Percentiles rank a stretch among this genome's conserved stretches.
These are phyloP conservation scores for Podilymbus podiceps DNA, from an alignment of 2,113 vertebrate genomes.

Conservation along the genomic window DNA sequence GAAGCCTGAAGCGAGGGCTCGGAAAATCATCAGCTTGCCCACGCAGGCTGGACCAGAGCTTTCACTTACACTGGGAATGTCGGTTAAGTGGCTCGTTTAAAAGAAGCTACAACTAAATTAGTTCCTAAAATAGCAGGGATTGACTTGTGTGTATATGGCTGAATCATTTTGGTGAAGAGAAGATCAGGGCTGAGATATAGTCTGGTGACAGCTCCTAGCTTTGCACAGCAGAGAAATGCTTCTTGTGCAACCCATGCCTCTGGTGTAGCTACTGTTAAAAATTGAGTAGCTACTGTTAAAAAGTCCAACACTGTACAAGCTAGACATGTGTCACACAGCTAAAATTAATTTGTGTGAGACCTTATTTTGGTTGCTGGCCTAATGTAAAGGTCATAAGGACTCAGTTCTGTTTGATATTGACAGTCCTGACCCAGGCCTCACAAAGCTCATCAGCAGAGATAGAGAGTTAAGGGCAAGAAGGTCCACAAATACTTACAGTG, in stretches of 20 bases:
- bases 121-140: background rate
- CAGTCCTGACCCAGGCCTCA: background rate
- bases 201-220: background rate
- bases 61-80: background rate
- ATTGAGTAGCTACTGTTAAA: background rate
- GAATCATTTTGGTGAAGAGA: background rate
- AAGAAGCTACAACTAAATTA: background rate
- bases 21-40: background rate
- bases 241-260: background rate
- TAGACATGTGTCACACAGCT: background rate
- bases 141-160: background rate
- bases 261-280: background rate
- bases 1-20: background rate
- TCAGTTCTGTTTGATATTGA: background rate
- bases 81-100: background rate
- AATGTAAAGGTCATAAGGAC: background rate
- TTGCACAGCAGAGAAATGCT: background rate
- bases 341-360: background rate
- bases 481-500: background rate
- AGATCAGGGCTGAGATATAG: background rate
- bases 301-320: background rate
- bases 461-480: background rate
- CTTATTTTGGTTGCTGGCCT: background rate
- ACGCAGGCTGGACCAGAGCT: background rate
- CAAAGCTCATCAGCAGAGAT: background rate